phyloP scores from a whole-genome alignment of 1,140 invertebrate genomes.

The Archegozetes longisetosus region DNA sequence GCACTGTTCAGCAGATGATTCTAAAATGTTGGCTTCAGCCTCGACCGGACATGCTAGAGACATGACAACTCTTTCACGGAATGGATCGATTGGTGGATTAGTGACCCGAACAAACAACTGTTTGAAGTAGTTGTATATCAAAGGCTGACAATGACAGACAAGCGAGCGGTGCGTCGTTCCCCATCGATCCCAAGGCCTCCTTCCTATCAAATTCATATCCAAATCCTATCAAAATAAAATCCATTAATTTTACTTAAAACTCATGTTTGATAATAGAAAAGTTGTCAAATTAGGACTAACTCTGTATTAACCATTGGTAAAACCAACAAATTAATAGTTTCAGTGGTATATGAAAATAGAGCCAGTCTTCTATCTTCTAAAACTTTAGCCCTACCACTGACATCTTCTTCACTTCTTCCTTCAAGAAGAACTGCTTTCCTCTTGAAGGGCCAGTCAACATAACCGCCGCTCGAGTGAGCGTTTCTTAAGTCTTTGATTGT shows the following conservation, averaged over 20 bases:
- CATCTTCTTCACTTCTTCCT: conserved; percentile 3
- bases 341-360: conserved; percentile 83
- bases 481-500: conserved; percentile 11
- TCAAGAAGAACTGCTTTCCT: conserved; percentile 12
- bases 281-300: too few species aligned
- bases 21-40: conserved; percentile 83
- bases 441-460: conserved; percentile 4
- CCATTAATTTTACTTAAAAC: too few species aligned
- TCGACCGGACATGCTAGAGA: conserved; percentile 53
- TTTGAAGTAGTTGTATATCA: conserved; percentile 95
- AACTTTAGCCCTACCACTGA: conserved; percentile 13
- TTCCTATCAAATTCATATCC: too few species aligned
- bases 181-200: conserved; percentile 97
- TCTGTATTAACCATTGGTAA: conserved; percentile 91
- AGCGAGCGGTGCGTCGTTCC: conserved; percentile 92
- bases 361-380: conserved; percentile 59
- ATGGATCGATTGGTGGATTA: conserved; percentile 99
- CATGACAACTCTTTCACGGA: conserved; percentile 98
- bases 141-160: conserved; percentile 85
- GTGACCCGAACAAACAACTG: conserved; percentile 99
- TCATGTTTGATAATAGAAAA: too few species aligned
- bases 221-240: too few species aligned
- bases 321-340: conserved; percentile 82
- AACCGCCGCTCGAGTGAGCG: background rate
- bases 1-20: conserved; percentile 73